Evolutionary conservation across 2,888 invertebrate species (phyloP), one percentile per base, ranked within the genome.

Genomic region (Tetranychus truncatus): DNA sequence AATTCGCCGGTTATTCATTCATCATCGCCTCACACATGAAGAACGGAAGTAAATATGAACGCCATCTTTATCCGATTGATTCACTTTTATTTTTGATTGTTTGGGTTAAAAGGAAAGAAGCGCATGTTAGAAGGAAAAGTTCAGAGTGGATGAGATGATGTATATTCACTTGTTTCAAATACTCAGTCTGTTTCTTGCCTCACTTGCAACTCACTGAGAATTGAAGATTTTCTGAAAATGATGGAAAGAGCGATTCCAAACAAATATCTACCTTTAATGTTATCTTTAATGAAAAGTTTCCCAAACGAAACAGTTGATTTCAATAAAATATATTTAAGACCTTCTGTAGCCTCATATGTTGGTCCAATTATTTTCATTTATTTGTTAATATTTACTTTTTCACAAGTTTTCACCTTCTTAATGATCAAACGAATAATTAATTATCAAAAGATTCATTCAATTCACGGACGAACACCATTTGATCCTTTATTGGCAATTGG

Each of bases 291-390:
- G 20, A 80, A 80, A 75, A 82, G 82, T 8, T 80, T 81, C 72
- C 81, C 81, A 24, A 84, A 85, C 75, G 82, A 82, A 24, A 82
- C 83, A 1, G 81, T 84, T 1, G 87, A 88, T 79, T 85, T 88
- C 77, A 85, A 85, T 18, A 85, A 85, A 75, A 88, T 88, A 0
- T 86, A 87, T 77, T 81, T 89, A 4, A 84, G 87, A 75, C 83
- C 84, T 1, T 86, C 87, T 3, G 78, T 83, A 21, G 78, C 80
- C 21, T 80, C 81, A 75, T 84, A 87, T 74, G 88, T 87, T 81
- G 86, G 86, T 75, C 82, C 88, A 8, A 87, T 88, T 78, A 83
- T 89, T 74, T 84, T 87, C 78, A 84, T 88, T 75, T 88, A 89
- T 81, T 85, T 85, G 0, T 77, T 86, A 0, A 82, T 89, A 67